Conservation (phyloP, 2,113 vertebrate genomes). For the Hypomesus transpacificus region DNA sequence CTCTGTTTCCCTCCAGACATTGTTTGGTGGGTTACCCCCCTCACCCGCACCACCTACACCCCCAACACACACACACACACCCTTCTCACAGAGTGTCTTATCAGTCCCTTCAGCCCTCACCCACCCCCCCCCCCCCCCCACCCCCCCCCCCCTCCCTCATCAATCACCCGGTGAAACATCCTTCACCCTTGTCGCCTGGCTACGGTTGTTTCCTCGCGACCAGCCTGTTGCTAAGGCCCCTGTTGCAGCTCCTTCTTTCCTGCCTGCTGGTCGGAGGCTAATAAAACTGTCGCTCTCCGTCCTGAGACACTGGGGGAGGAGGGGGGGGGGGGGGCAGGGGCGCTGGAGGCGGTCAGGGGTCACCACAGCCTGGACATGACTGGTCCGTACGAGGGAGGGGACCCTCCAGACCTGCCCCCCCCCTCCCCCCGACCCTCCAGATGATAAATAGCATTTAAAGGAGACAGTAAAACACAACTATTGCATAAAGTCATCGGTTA, state of each 20-base stretch:
- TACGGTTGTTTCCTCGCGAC: conserved; percentile 67
- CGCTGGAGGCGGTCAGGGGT: conserved; percentile 32
- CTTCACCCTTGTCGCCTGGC: conserved; percentile 42
- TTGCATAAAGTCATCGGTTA: conserved; percentile 67
- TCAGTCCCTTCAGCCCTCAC: conserved; percentile 47
- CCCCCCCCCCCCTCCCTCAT: conserved; percentile 55
- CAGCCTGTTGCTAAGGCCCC: conserved; percentile 55
- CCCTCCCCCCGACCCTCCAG: conserved; percentile 24
- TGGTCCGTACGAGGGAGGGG: conserved; percentile 41
- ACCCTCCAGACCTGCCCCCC: conserved; percentile 32
- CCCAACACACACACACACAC: conserved; percentile 33
- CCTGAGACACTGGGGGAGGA: conserved; percentile 55
- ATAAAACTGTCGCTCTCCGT: conserved; percentile 70
- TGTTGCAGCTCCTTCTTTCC: conserved; percentile 63
- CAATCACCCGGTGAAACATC: conserved; percentile 64
- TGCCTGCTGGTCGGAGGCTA: conserved; percentile 59
- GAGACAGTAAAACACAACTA: conserved; percentile 67
- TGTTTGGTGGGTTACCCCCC: conserved; percentile 55
- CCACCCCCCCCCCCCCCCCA: conserved; percentile 45
- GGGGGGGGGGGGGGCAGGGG: conserved; percentile 20
- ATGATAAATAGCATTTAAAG: conserved; percentile 67
- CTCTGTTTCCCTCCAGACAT: conserved; percentile 38
- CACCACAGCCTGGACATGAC: conserved; percentile 33
- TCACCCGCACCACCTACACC: conserved; percentile 32
- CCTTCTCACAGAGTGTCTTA: conserved; percentile 59